Base-by-base conservation (phyloP, 2,113 vertebrate genomes). In the Aplodontia rufa region DNA sequence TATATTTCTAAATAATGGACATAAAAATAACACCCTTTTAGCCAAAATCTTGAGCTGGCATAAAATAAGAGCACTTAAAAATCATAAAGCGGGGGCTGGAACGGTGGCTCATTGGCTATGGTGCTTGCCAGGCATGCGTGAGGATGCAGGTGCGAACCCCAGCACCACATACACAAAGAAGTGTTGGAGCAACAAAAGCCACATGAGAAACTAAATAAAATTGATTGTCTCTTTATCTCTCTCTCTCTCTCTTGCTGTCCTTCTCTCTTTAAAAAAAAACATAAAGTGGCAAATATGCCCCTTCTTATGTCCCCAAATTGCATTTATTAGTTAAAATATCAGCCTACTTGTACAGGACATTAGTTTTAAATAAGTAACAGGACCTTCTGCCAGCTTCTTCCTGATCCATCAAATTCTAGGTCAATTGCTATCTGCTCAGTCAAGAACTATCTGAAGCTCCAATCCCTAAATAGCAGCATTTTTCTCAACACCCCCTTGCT, bases 401-500 rank as follows among this genome's bases (percentile, higher is more conserved):
- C 24, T 13, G 49, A 42, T 69, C 26, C 42, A 2, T 47, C 40
- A 74, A 53, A 7, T 8, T 47, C 1, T 8, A 58, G 2, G 35
- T 83, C 62, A 90, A 13, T 1, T 30, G 12, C 11, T 16, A 6
- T 2, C 12, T 8, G 2, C 2, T 4, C 30, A 28, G 5, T 3
- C 24, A 55, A 79, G 8, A 35, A 6, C 14, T 32, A 35, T 5
- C 16, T 9, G 28, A 35, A 3, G 26, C 24, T n/a, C 22, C 16
- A 81, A 16, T 71, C 13, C 12, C 49, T 35, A 22, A 12, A 3
- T 1, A 2, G 30, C 0, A 42, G 45, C 28, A 60, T 32, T 17
- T 45, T 49, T 47, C 28, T n/a, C n/a, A 32, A 13, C 0, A 10
- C 0, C 13, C 6, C 49, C 14, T 58, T 3, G 8, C 13, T 68